Conservation (phyloP, 2,797 vertebrate species). For the Cyclura pinguis region DNA sequence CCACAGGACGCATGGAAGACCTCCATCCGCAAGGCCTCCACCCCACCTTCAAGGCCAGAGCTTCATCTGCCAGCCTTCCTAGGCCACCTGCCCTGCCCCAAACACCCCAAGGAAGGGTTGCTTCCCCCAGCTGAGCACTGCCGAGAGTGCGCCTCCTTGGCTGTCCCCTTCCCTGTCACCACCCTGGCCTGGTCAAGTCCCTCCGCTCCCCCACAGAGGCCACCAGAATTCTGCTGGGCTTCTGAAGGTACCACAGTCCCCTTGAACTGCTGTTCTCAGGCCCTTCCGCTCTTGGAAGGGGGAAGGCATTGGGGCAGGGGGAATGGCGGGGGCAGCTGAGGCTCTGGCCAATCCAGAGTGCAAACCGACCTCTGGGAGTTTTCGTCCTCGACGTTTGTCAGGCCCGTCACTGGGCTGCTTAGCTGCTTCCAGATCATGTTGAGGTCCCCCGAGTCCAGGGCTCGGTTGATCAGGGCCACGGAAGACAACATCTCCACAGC, state of each 20-base stretch:
- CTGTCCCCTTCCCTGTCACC: no score
- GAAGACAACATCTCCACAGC: slow-evolving; percentile 98
- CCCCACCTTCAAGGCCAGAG: neutral
- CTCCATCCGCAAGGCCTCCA: neutral
- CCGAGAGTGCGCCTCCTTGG: no score
- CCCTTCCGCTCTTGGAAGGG: neutral
- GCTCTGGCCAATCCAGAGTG: neutral
- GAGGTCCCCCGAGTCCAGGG: slow-evolving; percentile 89
- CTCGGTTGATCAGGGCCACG: slow-evolving; percentile 95
- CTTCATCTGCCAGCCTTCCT: neutral
- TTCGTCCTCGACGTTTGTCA: slow-evolving; percentile 94
- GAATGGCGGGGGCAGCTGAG: neutral
- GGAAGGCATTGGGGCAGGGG: neutral
- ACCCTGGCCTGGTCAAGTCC: no score
- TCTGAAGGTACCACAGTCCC: no score
- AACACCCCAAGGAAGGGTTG: no score
- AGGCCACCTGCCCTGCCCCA: neutral
- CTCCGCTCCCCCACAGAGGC: no score
- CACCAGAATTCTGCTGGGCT: no score
- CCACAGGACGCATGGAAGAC: neutral
- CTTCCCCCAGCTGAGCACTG: no score
- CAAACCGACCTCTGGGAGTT: slow-evolving; percentile 90
- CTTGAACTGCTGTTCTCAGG: no score
- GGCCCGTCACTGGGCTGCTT: slow-evolving; percentile 90
- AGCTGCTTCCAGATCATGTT: slow-evolving; percentile 91